Base-by-base conservation (phyloP, 2,888 invertebrate genomes). In the Pantelozetes paolii region DNA sequence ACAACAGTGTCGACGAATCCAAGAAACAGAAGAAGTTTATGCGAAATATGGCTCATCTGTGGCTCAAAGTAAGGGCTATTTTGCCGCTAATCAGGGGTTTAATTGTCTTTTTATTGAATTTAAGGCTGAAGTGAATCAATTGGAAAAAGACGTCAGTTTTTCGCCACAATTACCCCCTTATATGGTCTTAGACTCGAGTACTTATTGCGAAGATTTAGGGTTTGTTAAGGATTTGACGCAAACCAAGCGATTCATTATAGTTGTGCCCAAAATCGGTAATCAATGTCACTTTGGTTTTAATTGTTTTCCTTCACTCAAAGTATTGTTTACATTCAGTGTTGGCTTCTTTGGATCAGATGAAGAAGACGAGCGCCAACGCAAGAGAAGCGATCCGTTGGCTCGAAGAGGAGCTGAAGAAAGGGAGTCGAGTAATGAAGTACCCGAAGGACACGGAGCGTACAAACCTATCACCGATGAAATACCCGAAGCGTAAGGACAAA, bases 361-460 rank as follows among this genome's bases (percentile, higher is more conserved):
- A 96, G 84, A 89, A 91, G 76, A 89, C 89, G 78, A 89, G 90
- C 79, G 88, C 88, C 77, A 87, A 89, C 77, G 94, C 94, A 0
- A 87, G 95, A 71, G 93, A 94, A 81, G 93, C 92, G 3, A 95
- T 94, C 75, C 90, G 95, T 78, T 96, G 94, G 94, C 84, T 96
- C 77, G 95, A 95, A 83, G 85, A 87, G 48, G 93, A 94, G 81
- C 88, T 95, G 77, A 88, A 89, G 78, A 88, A 89, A 77, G 95
- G 95, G 15, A 93, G 92, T 76, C 81, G 82, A 74, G 82, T 81
- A 82, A 85, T 95, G 79, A 86, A 93, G 78, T 90, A 93, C 0
- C 95, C 95, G 83, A 88, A 92, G 28, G 88, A 89, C 23, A 89
- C 90, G 75, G 94, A 96, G 83, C 87, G 88, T 32, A 85, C 89